A percentile compares a stretch with the other conserved stretches of the same genome.
Conservation (phyloP, 2,888 invertebrate genomes). For the Elmis aenea region DNA sequence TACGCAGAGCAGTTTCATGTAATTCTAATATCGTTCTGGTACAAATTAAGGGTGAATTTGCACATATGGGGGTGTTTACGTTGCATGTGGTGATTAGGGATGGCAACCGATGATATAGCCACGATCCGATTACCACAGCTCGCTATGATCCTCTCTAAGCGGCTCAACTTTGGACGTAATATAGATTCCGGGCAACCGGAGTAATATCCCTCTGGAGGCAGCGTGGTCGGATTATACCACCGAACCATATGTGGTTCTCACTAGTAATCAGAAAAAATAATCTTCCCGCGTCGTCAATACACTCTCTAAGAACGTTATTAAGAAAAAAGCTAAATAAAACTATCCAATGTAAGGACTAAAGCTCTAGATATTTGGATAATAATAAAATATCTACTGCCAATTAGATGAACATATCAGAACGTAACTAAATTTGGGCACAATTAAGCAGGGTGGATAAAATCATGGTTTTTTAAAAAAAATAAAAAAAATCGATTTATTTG, state of each 20-base stretch:
- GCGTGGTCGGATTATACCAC: conserved; percentile 24
- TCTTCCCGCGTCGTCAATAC: not conserved
- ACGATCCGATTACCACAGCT: conserved; percentile 31
- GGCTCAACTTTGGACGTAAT: conserved; percentile 32
- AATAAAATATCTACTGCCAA: no score
- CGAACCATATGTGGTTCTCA: conserved; percentile 23
- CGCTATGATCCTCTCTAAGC: conserved; percentile 29
- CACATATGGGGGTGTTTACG: not conserved
- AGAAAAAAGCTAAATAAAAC: no score
- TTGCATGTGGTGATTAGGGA: conserved; percentile 11
- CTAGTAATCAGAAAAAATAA: conserved; percentile 7
- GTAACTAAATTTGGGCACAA: no score
- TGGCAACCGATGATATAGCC: conserved; percentile 25
- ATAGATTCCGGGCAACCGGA: conserved; percentile 27
- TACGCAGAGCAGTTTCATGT: no score
- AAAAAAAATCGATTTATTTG: no score
- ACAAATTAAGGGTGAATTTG: no score
- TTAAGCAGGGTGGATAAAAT: no score
- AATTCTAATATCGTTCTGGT: no score
- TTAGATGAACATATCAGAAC: no score
- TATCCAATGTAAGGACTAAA: no score
- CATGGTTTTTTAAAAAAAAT: no score
- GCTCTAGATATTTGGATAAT: no score
- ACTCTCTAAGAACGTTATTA: not conserved
- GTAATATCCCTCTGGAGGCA: conserved; percentile 25